Evolutionary conservation across 2,113 vertebrate genomes (phyloP).

Genomic region (Prionailurus bengalensis): DNA sequence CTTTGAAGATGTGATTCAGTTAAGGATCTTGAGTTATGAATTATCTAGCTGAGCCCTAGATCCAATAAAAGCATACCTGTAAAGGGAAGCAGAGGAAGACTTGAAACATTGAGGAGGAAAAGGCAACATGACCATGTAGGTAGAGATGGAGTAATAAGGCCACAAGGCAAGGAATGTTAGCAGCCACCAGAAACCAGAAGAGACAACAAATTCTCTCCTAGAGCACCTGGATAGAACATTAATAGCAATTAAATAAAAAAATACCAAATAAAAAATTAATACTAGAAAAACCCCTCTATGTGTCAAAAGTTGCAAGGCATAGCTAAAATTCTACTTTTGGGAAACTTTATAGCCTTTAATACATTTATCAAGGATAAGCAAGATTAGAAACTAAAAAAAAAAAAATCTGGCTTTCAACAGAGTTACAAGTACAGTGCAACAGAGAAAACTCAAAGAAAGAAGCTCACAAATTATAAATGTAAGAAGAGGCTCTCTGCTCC

Average conservation of each 20-base stretch:
- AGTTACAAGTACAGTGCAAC: not conserved
- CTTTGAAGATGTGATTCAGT: not conserved
- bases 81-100: not conserved
- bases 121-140: not conserved
- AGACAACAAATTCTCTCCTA: not conserved
- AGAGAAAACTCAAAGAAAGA: not conserved
- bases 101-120: not conserved
- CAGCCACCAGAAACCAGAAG: not conserved
- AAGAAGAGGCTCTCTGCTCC: not conserved
- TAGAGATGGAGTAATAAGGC: not conserved
- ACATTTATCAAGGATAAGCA: not conserved
- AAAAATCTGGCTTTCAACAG: not conserved
- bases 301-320: not conserved
- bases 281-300: not conserved
- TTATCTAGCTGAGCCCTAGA: not conserved
- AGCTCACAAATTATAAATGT: not conserved
- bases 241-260: not conserved
- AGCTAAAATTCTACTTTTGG: not conserved
- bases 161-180: not conserved
- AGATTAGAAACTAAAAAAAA: not conserved
- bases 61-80: not conserved
- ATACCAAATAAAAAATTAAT: not conserved
- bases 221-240: not conserved
- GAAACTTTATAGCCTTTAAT: not conserved
- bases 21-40: not conserved